Percentiles rank a stretch among this genome's conserved stretches.
Evolutionary conservation across 2,888 invertebrate species (phyloP).

Genomic region (Ernsta delagoae): DNA sequence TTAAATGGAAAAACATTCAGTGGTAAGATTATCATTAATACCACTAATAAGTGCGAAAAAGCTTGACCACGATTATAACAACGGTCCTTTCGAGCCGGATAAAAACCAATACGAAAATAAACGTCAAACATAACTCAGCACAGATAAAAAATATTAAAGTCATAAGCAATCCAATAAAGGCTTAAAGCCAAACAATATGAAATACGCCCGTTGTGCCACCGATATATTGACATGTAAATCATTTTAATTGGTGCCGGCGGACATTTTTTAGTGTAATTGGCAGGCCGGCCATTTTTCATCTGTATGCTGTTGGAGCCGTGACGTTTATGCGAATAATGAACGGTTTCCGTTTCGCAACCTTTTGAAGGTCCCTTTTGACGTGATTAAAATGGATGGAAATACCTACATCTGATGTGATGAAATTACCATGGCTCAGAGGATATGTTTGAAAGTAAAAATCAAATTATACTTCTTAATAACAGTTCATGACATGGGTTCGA

Average conservation of each 20-base stretch:
- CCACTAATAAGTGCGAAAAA: no score
- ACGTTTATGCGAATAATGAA: conserved; percentile 34
- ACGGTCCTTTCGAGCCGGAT: conserved; percentile 5
- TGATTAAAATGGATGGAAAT: no score
- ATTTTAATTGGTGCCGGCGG: conserved; percentile 81
- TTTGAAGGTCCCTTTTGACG: no score
- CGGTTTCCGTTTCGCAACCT: conserved; percentile 12
- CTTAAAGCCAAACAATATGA: conserved; percentile 35
- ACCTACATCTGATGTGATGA: no score
- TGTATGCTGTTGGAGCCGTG: conserved; percentile 37
- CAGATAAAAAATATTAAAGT: conserved; percentile 33
- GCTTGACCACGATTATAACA: background rate
- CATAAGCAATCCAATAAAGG: conserved; percentile 37
- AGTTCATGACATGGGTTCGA: no score
- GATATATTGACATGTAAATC: conserved; percentile 84
- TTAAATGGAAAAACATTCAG: no score
- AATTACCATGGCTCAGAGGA: no score
- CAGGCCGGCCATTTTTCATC: conserved; percentile 76
- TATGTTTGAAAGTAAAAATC: no score
- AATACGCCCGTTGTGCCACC: conserved; percentile 40
- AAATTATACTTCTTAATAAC: no score
- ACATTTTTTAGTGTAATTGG: conserved; percentile 82
- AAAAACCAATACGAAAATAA: conserved; percentile 1
- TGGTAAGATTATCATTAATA: no score
- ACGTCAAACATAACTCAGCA: conserved; percentile 24